Base-by-base conservation (phyloP, 30 jellyfish, hydroid and myxozoan species). In the Pseudorhiza aurosa region DNA sequence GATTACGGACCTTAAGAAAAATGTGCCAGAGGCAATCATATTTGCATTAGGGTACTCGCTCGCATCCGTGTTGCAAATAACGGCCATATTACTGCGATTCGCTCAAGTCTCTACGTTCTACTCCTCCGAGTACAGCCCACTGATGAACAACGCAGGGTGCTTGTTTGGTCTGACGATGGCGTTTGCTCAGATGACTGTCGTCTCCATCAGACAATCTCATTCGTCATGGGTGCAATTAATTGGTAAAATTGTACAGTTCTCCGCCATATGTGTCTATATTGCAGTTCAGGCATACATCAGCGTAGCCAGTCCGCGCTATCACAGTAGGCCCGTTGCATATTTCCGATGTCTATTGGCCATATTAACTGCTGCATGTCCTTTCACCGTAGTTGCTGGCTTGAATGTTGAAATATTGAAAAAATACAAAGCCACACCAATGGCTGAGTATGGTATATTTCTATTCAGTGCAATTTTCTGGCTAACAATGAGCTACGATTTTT, bases 221-320 rank as follows among this genome's bases (percentile, higher is more conserved):
- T 24, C 59, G 2, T 59, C 50, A 26, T 50, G 76, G 79, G 56
- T 35, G 64, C 69, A 57, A 33, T 79, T 27, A 22, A 19, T 79
- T 29, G 91, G 83, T 33, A 55, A 67, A 49, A 32, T 58, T 0
- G 8, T 81, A 33, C 65, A 32, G 24, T 44, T 81, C 30, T 30
- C 79, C 21, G 25, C 85, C 4, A 9, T 37, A 19, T 46, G 92
- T 33, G 22, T 81, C 26, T 81, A 81, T 70, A 55, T 81, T 9
- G 65, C 65, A 17, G 50, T 57, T 31, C 92, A 81, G 37, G 53
- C 77, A 11, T 65, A 65, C 53, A 57, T 81, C 1, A 50, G 92
- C 85, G 53, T 81, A 19, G 65, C 24, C 15, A 44, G 33, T 56
- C 39, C 58, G 21, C 62, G 10, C 1, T 55, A 68, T 17, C 77